A percentile compares a stretch with the other conserved stretches of the same genome.
Conservation (phyloP, 1,140 invertebrate species). For the Ladona fulva region DNA sequence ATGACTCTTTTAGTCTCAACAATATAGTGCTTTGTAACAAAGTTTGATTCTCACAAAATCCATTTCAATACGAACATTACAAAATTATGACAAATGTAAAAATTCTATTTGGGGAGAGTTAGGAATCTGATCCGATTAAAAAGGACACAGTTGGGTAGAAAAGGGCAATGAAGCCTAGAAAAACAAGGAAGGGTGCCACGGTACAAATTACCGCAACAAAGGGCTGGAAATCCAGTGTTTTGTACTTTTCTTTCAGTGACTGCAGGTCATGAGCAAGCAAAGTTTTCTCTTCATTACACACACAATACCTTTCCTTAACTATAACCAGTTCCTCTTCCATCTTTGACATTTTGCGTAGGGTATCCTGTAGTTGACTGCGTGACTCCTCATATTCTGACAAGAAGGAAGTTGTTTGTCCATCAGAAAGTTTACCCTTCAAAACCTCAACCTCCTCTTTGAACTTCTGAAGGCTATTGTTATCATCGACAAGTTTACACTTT, state of each 20-base stretch:
- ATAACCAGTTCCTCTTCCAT: conserved; percentile 39
- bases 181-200: conserved; percentile 2
- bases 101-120: not conserved
- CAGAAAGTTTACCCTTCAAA: not conserved
- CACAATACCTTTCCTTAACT: conserved; percentile 42
- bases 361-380: not conserved
- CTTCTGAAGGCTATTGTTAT: not conserved
- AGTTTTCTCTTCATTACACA: conserved; percentile 38
- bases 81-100: conserved; percentile 7
- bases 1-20: not conserved
- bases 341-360: not conserved
- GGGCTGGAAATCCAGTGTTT: conserved; percentile 29
- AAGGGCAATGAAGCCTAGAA: not conserved
- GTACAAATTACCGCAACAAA: not conserved
- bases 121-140: conserved; percentile 1
- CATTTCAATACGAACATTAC: not conserved
- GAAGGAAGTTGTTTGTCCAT: not conserved
- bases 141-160: not conserved
- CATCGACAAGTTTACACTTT: not conserved
- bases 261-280: conserved; percentile 36
- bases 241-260: conserved; percentile 34
- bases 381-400: not conserved
- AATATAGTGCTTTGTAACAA: conserved; percentile 2
- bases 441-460: not conserved
- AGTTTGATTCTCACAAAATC: conserved; percentile 1